Evolutionary conservation across 2,888 invertebrate species (phyloP).

Genomic region (Thera obeliscata): DNA sequence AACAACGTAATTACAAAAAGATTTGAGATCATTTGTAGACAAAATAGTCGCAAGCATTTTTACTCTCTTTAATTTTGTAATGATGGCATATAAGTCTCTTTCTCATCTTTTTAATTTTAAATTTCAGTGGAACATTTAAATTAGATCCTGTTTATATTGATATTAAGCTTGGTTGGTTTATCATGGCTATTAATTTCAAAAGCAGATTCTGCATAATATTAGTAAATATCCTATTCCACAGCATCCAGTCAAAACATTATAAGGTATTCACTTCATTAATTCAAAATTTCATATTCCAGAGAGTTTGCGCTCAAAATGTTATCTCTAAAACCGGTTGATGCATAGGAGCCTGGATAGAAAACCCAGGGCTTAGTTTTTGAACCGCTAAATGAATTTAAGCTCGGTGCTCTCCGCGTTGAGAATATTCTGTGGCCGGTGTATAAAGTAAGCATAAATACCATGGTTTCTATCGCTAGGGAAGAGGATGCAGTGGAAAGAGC

Average conservation of each 20-base stretch:
- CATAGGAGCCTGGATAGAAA: constrained; percentile 37
- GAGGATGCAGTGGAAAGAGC: constrained; percentile 43
- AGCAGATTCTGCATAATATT: neutral
- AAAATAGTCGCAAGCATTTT: too few relatives aligned
- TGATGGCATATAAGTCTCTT: too few relatives aligned
- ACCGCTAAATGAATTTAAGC: constrained; percentile 69
- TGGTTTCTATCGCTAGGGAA: constrained; percentile 58
- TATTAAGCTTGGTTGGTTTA: too few relatives aligned
- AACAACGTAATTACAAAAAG: too few relatives aligned
- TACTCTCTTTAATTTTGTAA: too few relatives aligned
- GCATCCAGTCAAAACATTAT: constrained; percentile 15
- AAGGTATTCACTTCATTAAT: constrained; percentile 30
- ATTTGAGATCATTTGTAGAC: too few relatives aligned
- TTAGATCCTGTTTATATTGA: too few relatives aligned
- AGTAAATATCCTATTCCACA: neutral
- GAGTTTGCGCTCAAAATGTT: constrained; percentile 36
- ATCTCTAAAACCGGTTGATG: constrained; percentile 40
- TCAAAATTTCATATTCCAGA: constrained; percentile 39
- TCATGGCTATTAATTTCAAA: neutral
- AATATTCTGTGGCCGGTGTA: constrained; percentile 64
- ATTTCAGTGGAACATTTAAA: too few relatives aligned
- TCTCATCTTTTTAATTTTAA: too few relatives aligned
- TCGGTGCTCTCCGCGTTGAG: constrained; percentile 58
- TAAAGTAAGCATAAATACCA: constrained; percentile 74
- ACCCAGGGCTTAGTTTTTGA: constrained; percentile 59